These are phyloP conservation scores for Zonotrichia leucophrys DNA, from an alignment of 2,113 vertebrate species.

Conservation along the genomic window DNA sequence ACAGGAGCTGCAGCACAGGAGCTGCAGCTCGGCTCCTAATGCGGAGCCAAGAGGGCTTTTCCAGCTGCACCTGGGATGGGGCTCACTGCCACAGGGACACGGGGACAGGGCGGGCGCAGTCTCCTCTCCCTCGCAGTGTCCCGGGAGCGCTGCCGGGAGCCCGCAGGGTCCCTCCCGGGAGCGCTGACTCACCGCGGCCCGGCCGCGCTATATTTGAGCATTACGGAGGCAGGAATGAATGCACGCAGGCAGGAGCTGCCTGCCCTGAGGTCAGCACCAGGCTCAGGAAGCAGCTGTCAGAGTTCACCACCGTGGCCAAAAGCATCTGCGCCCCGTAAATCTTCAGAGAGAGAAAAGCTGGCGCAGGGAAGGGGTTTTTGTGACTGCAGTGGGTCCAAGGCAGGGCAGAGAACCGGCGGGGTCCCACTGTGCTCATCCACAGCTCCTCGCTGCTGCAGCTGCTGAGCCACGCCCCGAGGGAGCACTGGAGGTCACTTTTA, in stretches of 20 bases:
- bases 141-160: not conserved
- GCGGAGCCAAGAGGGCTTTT: not conserved
- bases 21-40: not conserved
- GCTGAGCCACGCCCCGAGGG: not conserved
- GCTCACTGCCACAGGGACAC: accelerated
- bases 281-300: not conserved
- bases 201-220: not conserved
- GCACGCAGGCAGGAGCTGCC: not conserved
- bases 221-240: constrained; percentile 20
- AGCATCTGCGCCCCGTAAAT: not conserved
- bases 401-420: not conserved
- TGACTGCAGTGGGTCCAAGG: not conserved
- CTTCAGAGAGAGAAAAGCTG: not conserved
- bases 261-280: not conserved
- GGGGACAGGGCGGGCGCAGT: accelerated
- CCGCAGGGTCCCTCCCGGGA: not conserved
- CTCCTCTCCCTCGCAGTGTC: not conserved
- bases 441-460: not conserved
- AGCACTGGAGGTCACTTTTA: not conserved
- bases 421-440: not conserved
- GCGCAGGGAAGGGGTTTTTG: not conserved
- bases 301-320: not conserved
- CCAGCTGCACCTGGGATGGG: not conserved
- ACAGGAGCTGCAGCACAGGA: not conserved
- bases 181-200: not conserved